Conservation (phyloP, 2,113 vertebrate species). For the Megaceryle torquata region DNA sequence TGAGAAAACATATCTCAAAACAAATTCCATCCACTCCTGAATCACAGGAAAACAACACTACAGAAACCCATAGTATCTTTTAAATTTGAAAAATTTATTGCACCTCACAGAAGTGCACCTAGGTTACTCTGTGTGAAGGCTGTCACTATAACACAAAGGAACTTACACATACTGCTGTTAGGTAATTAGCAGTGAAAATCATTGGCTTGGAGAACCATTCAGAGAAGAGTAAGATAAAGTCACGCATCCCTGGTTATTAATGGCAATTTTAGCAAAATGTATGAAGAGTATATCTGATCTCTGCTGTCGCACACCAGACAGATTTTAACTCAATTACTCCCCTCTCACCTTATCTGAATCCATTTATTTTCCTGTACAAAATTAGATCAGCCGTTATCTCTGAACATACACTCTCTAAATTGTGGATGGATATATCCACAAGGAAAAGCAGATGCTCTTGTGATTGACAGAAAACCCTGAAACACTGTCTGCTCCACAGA, state of each 20-base stretch:
- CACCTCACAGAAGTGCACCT: background rate
- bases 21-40: background rate
- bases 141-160: background rate
- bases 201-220: background rate
- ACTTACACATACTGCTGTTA: background rate
- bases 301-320: slow-evolving; percentile 6
- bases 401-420: background rate
- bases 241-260: background rate
- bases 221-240: background rate
- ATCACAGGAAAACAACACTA: background rate
- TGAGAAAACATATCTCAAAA: background rate
- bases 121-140: background rate
- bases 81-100: background rate
- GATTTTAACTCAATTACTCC: slow-evolving; percentile 43
- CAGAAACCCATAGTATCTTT: background rate
- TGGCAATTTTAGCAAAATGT: background rate
- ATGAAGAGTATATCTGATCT: slow-evolving; percentile 13
- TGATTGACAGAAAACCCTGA: slow-evolving; percentile 15
- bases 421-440: background rate
- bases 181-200: slow-evolving; percentile 7
- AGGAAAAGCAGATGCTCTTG: slow-evolving; percentile 37
- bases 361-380: slow-evolving; percentile 21
- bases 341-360: slow-evolving; percentile 50
- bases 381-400: slow-evolving; percentile 55
- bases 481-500: background rate